Percentiles rank a stretch among this genome's conserved stretches.
These are phyloP conservation scores for Euproctis similis DNA, from an alignment of 2,888 invertebrate species.

Conservation along the genomic window DNA sequence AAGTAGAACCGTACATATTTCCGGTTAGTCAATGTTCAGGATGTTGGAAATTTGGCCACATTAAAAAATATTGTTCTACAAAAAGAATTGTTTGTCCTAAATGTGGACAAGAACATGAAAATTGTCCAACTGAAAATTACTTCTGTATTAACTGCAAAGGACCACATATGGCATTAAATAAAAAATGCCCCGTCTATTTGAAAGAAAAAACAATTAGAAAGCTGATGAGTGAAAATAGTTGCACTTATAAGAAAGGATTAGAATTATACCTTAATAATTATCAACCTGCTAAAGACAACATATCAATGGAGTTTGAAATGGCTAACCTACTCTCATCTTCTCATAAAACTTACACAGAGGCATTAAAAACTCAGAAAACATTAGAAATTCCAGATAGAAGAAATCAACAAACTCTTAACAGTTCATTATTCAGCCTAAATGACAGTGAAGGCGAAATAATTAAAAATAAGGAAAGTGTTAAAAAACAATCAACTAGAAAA, in stretches of 20 bases:
- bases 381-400: too few species aligned
- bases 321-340: too few species aligned
- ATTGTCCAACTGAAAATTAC: constrained; percentile 3
- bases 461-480: too few species aligned
- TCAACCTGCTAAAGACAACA: too few species aligned
- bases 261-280: too few species aligned
- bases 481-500: too few species aligned
- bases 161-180: constrained; percentile 4
- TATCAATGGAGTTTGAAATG: too few species aligned
- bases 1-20: constrained; percentile 9
- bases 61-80: constrained; percentile 1
- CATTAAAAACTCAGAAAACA: too few species aligned
- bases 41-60: constrained; percentile 9
- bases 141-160: constrained; percentile 6
- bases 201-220: constrained; percentile 1
- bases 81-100: constrained; percentile 6
- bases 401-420: too few species aligned
- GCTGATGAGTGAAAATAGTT: neutral
- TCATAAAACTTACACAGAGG: too few species aligned
- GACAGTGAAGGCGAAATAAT: too few species aligned
- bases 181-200: constrained; percentile 3
- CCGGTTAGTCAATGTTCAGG: constrained; percentile 8
- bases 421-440: too few species aligned
- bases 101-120: constrained; percentile 2
- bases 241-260: neutral